Evolutionary conservation across 1,140 invertebrate genomes (phyloP), one percentile per base, ranked within the genome.

Genomic region (Daktulosphaira vitifoliae): DNA sequence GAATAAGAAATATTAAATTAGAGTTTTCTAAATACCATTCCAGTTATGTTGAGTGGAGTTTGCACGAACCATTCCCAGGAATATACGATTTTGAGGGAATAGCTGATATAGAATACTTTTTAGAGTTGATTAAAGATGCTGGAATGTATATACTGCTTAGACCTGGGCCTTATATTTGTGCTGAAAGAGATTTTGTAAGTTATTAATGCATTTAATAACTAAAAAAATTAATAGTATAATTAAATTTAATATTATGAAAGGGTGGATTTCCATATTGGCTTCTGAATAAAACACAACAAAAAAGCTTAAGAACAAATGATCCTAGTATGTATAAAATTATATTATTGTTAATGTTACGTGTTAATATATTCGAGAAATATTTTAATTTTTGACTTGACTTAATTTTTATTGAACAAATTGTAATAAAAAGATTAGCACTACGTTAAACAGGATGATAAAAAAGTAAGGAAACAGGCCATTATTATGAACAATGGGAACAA

Each of bases 241-340:
- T 33, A 33, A 6, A 33, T 33, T 11, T 33, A 6, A 11, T 33
- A 33, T 33, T 33, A 33, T 78, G 76, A 44, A 70, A 89, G 88
- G 90, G 90, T 23, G 90, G 90, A 13, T 80, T 92, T 62, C 90
- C 90, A 18, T 84, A 84, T 53, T 93, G 90, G 89, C 75, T 94
- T 18, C 73, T 92, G 1, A 78, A 76, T 29, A 78, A 81, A 68
- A 83, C 85, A 70, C 82, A 85, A 1, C 76, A 81, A 15, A 89
- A 90, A 66, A 78, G 80, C 69, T 73, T 92, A 20, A 72, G 86
- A 48, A 82, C 84, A 3, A 80, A 78, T 53, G 83, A 89, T 71
- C 71, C 74, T 72, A 74, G 83, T 85, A 75, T 73, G n/a, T n/a
- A n/a, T n/a, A n/a, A n/a, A n/a, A n/a, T n/a, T n/a, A n/a, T n/a